Evolutionary conservation across 1,140 invertebrate species (phyloP), one percentile per base, ranked within the genome.

Genomic region (Drosophila pectinifera): DNA sequence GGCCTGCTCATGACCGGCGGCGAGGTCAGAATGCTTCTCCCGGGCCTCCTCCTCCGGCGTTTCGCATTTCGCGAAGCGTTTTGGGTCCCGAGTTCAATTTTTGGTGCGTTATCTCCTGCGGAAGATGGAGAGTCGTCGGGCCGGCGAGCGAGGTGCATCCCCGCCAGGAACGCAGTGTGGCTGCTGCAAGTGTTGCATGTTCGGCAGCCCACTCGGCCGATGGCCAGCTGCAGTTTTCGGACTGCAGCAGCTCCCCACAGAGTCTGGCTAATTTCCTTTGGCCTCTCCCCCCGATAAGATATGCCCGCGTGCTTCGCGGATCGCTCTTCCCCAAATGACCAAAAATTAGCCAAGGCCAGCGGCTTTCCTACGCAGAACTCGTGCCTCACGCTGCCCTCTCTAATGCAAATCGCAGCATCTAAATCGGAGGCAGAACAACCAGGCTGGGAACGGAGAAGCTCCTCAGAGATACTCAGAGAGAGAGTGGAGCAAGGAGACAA

Each of bases 121-220:
- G 51, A 34, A 46, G 64, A 69, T 53, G 62, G 48, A 45, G 22
- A 34, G 22, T 31, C 13, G 13, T 26, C 10, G 56, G 5, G 41
- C 22, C 38, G 22, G 18, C 10, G 53, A 36, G 53, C 24, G 13
- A 42, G 28, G 14, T 51, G n/a, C 42, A 20, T 62, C 46, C 18
- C 38, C 39, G 38, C 26, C 26, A 26, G 39, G 45, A 56, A 55
- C 48, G 49, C 24, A 69, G 46, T 36, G 31, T 53, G 31, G 24
- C n/a, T 31, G 49, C 58, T 56, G 69, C 70, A 86, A 67, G 79
- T 82, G 79, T 83, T 75, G 83, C 79, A 85, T 86, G 82, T 88
- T 85, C 55, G 59, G 79, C 79, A 76, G 59, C 83, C 83, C 79
- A 86, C 75, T 88, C 61, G 36, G 75, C 74, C 73, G 83, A 86